A percentile compares a stretch with the other conserved stretches of the same genome.
Conservation (phyloP, 1,140 invertebrate species). For the Akabosia matsudoensis region DNA sequence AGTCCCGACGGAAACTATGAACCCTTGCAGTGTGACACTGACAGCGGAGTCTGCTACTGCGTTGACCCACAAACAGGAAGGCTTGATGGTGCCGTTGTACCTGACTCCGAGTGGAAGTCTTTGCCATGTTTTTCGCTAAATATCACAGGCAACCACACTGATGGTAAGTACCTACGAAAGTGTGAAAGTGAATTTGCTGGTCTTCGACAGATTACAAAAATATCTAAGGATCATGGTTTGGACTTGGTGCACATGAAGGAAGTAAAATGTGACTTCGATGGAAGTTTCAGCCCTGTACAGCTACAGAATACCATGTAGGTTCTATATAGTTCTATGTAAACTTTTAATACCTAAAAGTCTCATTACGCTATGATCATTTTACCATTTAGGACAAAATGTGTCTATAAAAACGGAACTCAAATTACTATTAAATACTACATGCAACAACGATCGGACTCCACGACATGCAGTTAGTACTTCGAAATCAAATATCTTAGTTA, state of each 20-base stretch:
- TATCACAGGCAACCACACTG: conserved; percentile 45
- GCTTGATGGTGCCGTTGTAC: conserved; percentile 48
- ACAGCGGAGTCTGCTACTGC: conserved; percentile 60
- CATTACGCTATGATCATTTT: no score
- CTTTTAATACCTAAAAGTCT: not conserved
- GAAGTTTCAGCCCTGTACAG: conserved; percentile 58
- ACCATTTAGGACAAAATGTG: conserved; percentile 55
- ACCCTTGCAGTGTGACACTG: conserved; percentile 59
- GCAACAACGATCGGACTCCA: conserved; percentile 50
- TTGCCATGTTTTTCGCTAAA: conserved; percentile 44
- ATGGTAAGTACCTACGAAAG: conserved; percentile 57
- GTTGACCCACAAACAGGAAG: conserved; percentile 57
- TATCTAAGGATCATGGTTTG: conserved; percentile 57
- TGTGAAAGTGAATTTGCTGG: conserved; percentile 60
- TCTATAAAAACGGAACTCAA: conserved; percentile 55
- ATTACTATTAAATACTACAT: no score
- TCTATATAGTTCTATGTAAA: conserved; percentile 17
- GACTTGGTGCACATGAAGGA: conserved; percentile 49
- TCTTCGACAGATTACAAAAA: conserved; percentile 52
- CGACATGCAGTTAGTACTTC: conserved; percentile 57
- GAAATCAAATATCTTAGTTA: conserved; percentile 21
- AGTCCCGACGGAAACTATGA: conserved; percentile 60
- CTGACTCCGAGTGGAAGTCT: not conserved
- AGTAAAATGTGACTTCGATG: conserved; percentile 59
- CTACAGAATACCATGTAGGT: conserved; percentile 56